Evolutionary conservation across 2,888 invertebrate genomes (phyloP).

Genomic region (Pseudococcus jackbeardsleyi): DNA sequence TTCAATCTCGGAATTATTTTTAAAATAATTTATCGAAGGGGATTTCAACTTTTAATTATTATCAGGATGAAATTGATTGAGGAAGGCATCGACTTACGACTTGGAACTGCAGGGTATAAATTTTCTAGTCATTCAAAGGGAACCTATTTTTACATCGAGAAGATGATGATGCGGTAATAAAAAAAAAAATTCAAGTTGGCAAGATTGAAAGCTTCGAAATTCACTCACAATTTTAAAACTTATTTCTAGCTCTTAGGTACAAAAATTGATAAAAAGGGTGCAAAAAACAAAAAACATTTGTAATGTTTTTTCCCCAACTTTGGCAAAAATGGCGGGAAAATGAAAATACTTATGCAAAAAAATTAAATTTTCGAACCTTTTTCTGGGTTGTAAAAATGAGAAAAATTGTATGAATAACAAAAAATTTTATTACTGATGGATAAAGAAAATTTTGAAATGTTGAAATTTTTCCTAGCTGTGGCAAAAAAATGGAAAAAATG

Average conservation of each 20-base stretch:
- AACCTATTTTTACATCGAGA: neutral
- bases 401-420: neutral
- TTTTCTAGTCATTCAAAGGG: no score
- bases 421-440: neutral
- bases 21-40: neutral
- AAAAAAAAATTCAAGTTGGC: neutral
- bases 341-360: neutral
- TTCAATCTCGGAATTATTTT: neutral
- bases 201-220: no score
- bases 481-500: neutral
- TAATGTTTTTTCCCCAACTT: no score
- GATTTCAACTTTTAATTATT: neutral
- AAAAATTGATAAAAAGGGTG: no score
- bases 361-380: neutral
- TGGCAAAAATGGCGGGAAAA: no score
- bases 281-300: no score
- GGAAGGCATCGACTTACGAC: no score
- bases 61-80: neutral
- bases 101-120: no score
- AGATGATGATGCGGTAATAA: neutral
- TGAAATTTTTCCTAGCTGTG: neutral
- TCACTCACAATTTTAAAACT: no score
- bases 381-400: neutral
- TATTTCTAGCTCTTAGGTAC: no score
- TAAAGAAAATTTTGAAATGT: neutral